Evolutionary conservation across 2,113 vertebrate species (phyloP), one percentile per base, ranked within the genome.

Genomic region (Alectura lathami): DNA sequence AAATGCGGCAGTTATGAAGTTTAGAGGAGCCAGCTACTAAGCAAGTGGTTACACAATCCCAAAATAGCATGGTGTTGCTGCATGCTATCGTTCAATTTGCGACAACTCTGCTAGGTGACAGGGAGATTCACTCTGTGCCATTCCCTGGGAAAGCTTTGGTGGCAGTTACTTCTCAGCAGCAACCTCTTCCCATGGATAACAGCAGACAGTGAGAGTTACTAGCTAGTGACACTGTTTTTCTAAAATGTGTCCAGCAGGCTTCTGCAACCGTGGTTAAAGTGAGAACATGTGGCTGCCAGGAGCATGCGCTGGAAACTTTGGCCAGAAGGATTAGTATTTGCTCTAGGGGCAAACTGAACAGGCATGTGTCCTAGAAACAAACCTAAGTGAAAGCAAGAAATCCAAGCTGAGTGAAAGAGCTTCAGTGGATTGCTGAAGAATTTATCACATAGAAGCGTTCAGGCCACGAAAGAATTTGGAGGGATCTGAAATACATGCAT

Each of bases 1-100:
- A 72, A 64, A 66, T 9, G 4, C 7, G 26, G 45, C 26, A 88
- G 21, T n/a, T 36, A 53, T 51, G 26, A 16, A 24, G 26, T n/a
- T 68, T 63, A 64, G 62, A 32, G 43, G 43, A 50, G 13, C 0
- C 1, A 29, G 22, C 27, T 53, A 67, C 48, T 45, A 67, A 93
- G 32, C 10, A 57, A 63, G 20, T 9, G 22, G 21, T 79, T 53
- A 53, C 66, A 85, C 27, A 73, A 24, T 6, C 27, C 7, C 10
- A 36, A 29, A 67, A 50, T 10, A 6, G 10, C 8, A 84, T n/a
- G 79, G 54, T 70, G 66, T 82, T 0, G 0, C 75, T 48, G 29
- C 43, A 45, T 42, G 64, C 66, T 64, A 5, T 23, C 24, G 17
- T 36, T 64, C 64, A 8, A 12, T 70, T 56, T 70, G 75, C 51